Evolutionary conservation across 2,888 invertebrate genomes (phyloP).

Genomic region (Ferdinandea cuprea): DNA sequence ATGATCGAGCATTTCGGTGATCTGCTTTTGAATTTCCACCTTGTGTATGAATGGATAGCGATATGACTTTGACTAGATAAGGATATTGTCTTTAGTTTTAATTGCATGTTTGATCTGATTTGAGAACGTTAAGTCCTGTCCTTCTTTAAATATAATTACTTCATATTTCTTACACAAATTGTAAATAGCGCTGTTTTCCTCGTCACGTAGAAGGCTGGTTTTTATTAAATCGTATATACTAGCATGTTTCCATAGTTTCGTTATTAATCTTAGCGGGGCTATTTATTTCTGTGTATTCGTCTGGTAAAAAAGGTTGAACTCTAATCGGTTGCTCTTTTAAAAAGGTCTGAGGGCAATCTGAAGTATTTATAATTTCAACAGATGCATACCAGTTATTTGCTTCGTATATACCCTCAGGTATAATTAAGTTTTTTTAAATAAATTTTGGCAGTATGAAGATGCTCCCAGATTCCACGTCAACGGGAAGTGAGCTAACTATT

Average conservation of each 20-base stretch:
- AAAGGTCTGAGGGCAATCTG: background rate
- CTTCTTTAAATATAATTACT: constrained; percentile 50
- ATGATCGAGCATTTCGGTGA: constrained; percentile 78
- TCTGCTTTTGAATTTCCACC: no score
- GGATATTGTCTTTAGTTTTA: constrained; percentile 57
- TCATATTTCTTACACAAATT: constrained; percentile 42
- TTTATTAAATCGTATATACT: background rate
- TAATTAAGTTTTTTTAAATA: constrained; percentile 25
- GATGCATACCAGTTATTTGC: constrained; percentile 40
- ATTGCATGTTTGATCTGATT: no score
- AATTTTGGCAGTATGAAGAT: constrained; percentile 11
- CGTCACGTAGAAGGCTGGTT: constrained; percentile 8
- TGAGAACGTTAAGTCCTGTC: no score
- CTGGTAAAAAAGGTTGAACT: background rate
- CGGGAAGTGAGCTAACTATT: no score
- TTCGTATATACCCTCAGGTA: constrained; percentile 52
- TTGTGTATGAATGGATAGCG: no score
- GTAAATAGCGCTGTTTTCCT: constrained; percentile 26
- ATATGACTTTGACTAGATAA: constrained; percentile 77
- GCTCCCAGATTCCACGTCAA: constrained; percentile 28
- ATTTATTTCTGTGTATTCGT: constrained; percentile 5
- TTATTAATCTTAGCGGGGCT: constrained; percentile 10
- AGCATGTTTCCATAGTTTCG: background rate
- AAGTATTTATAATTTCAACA: constrained; percentile 40
- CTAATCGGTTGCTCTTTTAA: background rate